Conservation (phyloP, 2,797 vertebrate genomes). For the Gila robusta region DNA sequence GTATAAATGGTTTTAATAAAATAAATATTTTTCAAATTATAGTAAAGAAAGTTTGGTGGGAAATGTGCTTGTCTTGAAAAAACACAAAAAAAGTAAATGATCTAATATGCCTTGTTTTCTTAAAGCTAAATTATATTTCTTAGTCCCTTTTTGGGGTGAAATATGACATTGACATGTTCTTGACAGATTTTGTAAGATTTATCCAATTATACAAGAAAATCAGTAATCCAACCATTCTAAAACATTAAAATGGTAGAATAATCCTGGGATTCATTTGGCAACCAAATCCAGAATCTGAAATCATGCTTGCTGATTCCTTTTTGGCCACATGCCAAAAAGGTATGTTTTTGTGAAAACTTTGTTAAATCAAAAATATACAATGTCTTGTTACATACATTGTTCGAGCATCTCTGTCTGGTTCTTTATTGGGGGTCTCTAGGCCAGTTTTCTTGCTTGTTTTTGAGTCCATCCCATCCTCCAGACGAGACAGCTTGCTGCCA, state of each 20-base stretch:
- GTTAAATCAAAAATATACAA: background rate
- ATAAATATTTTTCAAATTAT: background rate
- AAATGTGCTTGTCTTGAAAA: background rate
- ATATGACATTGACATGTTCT: background rate
- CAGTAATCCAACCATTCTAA: background rate
- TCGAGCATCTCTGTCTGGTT: constrained; percentile 78
- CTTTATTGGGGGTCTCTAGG: constrained; percentile 70
- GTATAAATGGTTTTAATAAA: background rate
- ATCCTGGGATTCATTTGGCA: background rate
- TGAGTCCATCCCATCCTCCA: constrained; percentile 78
- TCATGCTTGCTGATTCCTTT: background rate
- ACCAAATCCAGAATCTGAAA: background rate
- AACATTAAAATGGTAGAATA: background rate
- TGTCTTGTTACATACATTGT: constrained; percentile 81
- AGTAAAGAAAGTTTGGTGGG: background rate
- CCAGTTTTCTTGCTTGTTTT: constrained; percentile 75
- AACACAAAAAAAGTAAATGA: background rate
- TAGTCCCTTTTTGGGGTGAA: background rate
- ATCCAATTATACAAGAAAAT: background rate
- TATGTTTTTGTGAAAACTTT: background rate
- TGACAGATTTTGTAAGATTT: background rate
- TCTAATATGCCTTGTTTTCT: background rate
- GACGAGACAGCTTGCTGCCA: constrained; percentile 77
- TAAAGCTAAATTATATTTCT: background rate
- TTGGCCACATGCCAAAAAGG: background rate